Conservation (phyloP, 2,113 vertebrate species). For the Chloebia gouldiae region DNA sequence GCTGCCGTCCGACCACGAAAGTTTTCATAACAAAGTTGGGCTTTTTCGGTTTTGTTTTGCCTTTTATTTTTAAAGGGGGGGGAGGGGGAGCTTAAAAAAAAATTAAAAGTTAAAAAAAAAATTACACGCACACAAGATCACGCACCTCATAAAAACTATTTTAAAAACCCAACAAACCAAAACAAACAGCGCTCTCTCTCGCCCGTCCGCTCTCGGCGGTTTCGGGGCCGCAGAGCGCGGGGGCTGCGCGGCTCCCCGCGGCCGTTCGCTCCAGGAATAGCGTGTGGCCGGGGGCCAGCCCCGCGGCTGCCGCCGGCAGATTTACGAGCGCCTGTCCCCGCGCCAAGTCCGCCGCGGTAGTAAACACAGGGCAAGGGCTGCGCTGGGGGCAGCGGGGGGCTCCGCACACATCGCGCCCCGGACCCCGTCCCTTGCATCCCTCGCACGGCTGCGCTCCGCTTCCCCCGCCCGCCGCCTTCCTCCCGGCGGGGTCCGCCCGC, state of each 20-base stretch:
- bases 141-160: neutral
- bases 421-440: neutral
- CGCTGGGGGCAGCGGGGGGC: neutral
- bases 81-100: neutral
- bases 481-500: neutral
- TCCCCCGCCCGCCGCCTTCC: neutral
- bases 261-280: constrained; percentile 75
- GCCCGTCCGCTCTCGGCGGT: neutral
- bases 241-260: neutral
- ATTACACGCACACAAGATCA: neutral
- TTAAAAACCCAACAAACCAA: too few relatives aligned
- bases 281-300: constrained; percentile 71
- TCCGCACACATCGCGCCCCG: neutral
- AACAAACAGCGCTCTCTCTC: neutral
- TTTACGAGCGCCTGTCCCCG: constrained; percentile 69
- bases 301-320: constrained; percentile 68
- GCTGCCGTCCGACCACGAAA: constrained; percentile 2
- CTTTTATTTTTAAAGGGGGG: neutral
- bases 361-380: constrained; percentile 66
- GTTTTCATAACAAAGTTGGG: constrained; percentile 29
- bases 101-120: neutral
- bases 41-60: constrained; percentile 22
- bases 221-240: neutral
- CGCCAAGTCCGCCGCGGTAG: constrained; percentile 72
- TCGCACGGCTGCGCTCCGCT: neutral